These are phyloP conservation scores for Tylochromis polylepis DNA, from an alignment of 2,113 vertebrate species.

Conservation along the genomic window DNA sequence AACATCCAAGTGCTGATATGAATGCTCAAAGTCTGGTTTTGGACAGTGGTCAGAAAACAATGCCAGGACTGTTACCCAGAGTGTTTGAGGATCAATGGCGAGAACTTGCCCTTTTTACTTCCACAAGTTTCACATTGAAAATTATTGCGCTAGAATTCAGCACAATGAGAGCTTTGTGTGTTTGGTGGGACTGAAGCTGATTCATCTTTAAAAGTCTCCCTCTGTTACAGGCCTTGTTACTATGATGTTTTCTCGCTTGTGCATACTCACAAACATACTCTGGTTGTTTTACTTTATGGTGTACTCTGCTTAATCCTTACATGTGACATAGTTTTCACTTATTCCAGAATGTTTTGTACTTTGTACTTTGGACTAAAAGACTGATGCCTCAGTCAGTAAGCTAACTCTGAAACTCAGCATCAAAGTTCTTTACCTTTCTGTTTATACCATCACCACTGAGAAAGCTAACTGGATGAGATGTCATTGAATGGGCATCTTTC, in stretches of 20 bases:
- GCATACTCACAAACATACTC: not conserved
- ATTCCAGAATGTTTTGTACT: not conserved
- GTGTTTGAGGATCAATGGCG: constrained; percentile 1
- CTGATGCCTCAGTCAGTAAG: not conserved
- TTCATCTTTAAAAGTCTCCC: not conserved
- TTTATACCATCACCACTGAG: not conserved
- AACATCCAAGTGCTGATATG: not conserved
- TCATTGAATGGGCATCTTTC: not conserved
- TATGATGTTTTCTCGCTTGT: constrained; percentile 7
- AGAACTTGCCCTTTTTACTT: constrained; percentile 34
- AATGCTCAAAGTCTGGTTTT: not conserved
- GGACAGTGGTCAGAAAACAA: constrained; percentile 19
- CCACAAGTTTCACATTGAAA: constrained; percentile 19
- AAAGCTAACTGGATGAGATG: not conserved
- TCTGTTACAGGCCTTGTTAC: not conserved
- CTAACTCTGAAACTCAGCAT: not conserved
- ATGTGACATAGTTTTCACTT: not conserved
- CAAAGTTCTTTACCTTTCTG: not conserved
- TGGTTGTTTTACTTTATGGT: not conserved
- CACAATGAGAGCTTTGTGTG: constrained; percentile 44
- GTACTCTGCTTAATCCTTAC: not conserved
- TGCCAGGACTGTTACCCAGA: constrained; percentile 27
- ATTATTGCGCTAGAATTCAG: not conserved
- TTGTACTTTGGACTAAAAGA: not conserved
- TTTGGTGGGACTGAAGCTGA: not conserved